Evolutionary conservation across 2,113 vertebrate species (phyloP).

Genomic region (Condylura cristata): DNA sequence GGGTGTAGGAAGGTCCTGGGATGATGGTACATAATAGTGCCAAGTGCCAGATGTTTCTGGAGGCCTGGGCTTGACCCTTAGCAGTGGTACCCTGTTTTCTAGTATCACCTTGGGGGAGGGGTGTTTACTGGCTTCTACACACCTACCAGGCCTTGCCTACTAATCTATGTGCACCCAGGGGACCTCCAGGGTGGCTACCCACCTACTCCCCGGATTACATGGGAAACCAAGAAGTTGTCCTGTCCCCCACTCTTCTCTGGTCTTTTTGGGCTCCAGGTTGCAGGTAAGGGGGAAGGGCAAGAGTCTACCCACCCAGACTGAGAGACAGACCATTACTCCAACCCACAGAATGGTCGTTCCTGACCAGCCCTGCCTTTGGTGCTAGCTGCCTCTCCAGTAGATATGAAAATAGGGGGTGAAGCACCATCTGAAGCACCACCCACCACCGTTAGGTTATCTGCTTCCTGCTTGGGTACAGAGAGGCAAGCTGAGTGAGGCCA

Average conservation of each 20-base stretch:
- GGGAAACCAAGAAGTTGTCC: not conserved
- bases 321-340: not conserved
- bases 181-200: fast-evolving
- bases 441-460: not conserved
- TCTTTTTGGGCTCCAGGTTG: not conserved
- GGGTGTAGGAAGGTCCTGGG: too few species aligned
- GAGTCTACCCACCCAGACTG: not conserved
- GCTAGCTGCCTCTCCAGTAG: fast-evolving
- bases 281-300: fast-evolving
- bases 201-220: fast-evolving
- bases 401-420: fast-evolving
- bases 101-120: not conserved
- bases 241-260: not conserved
- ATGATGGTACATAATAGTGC: not conserved
- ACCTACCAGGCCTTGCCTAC: not conserved
- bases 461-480: not conserved
- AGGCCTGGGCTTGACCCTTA: not conserved
- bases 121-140: not conserved
- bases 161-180: fast-evolving
- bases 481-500: not conserved
- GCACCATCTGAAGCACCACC: too few species aligned
- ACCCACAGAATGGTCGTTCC: too few species aligned
- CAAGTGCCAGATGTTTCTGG: not conserved
- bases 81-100: not conserved
- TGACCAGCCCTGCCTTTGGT: fast-evolving